Base-by-base conservation (phyloP, 2,888 invertebrate species). In the Spatulosminthurus flaviceps region DNA sequence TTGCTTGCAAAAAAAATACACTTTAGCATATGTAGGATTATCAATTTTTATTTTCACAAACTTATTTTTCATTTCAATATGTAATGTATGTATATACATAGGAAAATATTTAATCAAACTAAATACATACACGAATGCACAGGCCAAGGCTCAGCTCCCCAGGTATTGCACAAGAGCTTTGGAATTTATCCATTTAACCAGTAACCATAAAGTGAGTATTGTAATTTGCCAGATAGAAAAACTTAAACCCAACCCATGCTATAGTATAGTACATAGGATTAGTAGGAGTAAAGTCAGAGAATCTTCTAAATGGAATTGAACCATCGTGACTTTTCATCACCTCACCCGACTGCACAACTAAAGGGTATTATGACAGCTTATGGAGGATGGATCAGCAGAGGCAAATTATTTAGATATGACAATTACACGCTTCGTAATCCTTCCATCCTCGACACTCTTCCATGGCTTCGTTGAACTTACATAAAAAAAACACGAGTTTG, bases 251-350 rank as follows among this genome's bases (percentile, higher is more conserved):
- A 51, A 51, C 51, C 51, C 51, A 41, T 41, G 13, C 7, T 41
- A 41, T 13, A n/a, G 41, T 41, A 41, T 41, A 13, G 7, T 41
- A 13, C 41, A n/a, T n/a, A 41, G 41, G 13, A 41, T 41, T 41
- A 9, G 13, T 41, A 41, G 9, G 13, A 41, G 41, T 41, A 13
- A n/a, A n/a, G n/a, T n/a, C 41, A 41, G 13, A 41, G 13, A 41
- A 41, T 41, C 7, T 13, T 41, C n/a, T n/a, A n/a, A n/a, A n/a
- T n/a, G n/a, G n/a, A n/a, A 51, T 51, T 51, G 64, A 64, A 22
- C 64, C 26, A 64, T 64, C 64, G 64, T 64, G 64, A 64, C 64
- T 64, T 26, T 26, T 64, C 64, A 64, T 64, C 64, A 64, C 24
- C 22, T 64, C 64, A 64, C 64, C 64, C 64, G 64, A 64, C 19